Conservation (phyloP, 2,797 vertebrate species). For the Philypnodon macrostomus region DNA sequence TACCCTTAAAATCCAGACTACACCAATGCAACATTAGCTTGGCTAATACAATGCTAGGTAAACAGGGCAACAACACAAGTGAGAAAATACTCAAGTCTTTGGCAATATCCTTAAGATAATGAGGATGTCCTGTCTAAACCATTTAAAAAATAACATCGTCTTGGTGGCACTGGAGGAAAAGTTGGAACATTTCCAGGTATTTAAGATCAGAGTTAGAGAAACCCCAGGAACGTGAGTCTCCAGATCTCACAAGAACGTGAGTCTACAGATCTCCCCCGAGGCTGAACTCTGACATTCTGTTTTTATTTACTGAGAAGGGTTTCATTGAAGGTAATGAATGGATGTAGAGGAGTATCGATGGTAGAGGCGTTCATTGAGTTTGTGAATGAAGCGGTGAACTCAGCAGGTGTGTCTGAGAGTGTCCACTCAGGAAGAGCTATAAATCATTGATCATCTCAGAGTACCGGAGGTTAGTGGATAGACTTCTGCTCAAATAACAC, state of each 20-base stretch:
- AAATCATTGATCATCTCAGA: constrained; percentile 3
- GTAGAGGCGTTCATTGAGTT: neutral
- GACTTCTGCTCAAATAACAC: constrained; percentile 9
- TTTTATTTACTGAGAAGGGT: neutral
- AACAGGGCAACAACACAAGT: neutral
- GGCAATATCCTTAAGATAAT: neutral
- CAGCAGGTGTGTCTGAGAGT: neutral
- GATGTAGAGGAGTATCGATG: neutral
- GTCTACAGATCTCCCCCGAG: neutral
- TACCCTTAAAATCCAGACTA: too few relatives aligned
- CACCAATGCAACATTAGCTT: neutral
- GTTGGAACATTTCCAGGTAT: neutral
- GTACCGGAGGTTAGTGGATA: constrained; percentile 1
- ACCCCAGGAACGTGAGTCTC: neutral
- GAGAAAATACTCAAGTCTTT: too few relatives aligned
- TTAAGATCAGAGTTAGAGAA: neutral
- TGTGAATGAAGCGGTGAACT: constrained; percentile 4
- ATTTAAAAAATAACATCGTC: neutral
- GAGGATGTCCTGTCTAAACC: neutral
- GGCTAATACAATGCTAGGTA: neutral
- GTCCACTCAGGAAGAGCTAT: constrained; percentile 3
- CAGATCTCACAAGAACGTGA: neutral
- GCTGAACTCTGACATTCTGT: constrained; percentile 4
- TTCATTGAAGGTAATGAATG: constrained; percentile 7
- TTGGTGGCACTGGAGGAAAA: neutral